Conservation (phyloP, 2,888 invertebrate genomes). For the Catocala nupta region DNA sequence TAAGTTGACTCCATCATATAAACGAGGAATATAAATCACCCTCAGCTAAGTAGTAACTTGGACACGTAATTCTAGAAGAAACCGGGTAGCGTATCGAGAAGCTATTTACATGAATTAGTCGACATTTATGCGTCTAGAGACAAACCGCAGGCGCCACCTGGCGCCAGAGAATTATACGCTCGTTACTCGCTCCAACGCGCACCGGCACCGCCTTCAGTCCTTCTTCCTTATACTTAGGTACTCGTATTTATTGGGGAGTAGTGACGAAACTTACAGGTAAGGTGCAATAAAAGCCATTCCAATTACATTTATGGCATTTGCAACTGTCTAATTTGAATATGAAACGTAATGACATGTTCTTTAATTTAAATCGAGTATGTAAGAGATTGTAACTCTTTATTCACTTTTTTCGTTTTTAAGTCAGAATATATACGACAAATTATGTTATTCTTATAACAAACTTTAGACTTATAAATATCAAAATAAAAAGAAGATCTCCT, state of each 20-base stretch:
- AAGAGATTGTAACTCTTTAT: too few relatives aligned
- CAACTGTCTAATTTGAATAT: background rate
- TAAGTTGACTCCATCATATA: too few relatives aligned
- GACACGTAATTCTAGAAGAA: slow-evolving; percentile 65
- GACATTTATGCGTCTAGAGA: slow-evolving; percentile 84
- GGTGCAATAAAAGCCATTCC: slow-evolving; percentile 6
- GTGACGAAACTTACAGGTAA: slow-evolving; percentile 28
- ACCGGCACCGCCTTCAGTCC: slow-evolving; percentile 67
- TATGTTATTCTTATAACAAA: too few relatives aligned
- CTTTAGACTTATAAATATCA: too few relatives aligned
- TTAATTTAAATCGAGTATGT: too few relatives aligned
- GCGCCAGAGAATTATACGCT: slow-evolving; percentile 79
- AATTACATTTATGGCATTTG: background rate
- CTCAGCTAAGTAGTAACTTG: slow-evolving; percentile 12
- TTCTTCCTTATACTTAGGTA: slow-evolving; percentile 29
- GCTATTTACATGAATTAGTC: slow-evolving; percentile 85
- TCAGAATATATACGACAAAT: too few relatives aligned
- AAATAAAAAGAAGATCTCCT: too few relatives aligned
- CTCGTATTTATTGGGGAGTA: slow-evolving; percentile 58
- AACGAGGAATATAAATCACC: background rate
- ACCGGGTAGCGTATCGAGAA: slow-evolving; percentile 53
- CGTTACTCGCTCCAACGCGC: slow-evolving; percentile 76
- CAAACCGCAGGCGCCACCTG: slow-evolving; percentile 82
- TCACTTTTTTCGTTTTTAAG: too few relatives aligned
- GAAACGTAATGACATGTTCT: too few relatives aligned